These are phyloP conservation scores for Smithornis capensis DNA, from an alignment of 2,113 vertebrate genomes.

Conservation along the genomic window DNA sequence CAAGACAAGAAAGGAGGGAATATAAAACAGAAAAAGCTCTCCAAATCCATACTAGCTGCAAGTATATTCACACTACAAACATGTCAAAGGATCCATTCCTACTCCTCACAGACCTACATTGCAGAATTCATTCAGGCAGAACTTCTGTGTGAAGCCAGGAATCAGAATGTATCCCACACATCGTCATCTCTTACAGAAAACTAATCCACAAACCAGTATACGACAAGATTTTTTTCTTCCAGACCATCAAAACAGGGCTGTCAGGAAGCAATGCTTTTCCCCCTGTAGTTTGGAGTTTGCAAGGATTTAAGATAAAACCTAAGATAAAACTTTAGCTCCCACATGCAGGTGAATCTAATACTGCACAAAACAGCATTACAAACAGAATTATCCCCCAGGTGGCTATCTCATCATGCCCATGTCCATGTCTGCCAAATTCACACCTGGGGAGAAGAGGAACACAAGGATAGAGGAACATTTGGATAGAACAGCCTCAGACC, in stretches of 20 bases:
- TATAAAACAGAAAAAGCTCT: not conserved
- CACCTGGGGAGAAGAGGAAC: not conserved
- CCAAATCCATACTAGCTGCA: not conserved
- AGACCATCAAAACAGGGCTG: not conserved
- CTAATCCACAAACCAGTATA: not conserved
- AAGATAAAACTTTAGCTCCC: not conserved
- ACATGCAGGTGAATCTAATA: constrained; percentile 25
- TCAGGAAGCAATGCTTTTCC: not conserved
- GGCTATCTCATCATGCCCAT: not conserved
- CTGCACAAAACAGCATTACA: constrained; percentile 20
- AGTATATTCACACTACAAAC: not conserved
- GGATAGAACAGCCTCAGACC: not conserved
- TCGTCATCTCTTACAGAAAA: not conserved
- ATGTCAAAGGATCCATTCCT: not conserved
- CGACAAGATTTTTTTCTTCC: not conserved
- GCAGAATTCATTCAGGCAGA: not conserved
- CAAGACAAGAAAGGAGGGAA: not conserved
- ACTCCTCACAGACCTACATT: not conserved
- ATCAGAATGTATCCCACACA: not conserved
- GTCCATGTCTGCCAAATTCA: not conserved
- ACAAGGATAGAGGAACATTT: not conserved
- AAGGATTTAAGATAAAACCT: constrained; percentile 16
- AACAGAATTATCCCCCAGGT: not conserved
- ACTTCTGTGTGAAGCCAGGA: not conserved
- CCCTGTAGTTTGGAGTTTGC: not conserved